phyloP scores from a whole-genome alignment of 2,797 vertebrate species.

The Pseudopleuronectes americanus region DNA sequence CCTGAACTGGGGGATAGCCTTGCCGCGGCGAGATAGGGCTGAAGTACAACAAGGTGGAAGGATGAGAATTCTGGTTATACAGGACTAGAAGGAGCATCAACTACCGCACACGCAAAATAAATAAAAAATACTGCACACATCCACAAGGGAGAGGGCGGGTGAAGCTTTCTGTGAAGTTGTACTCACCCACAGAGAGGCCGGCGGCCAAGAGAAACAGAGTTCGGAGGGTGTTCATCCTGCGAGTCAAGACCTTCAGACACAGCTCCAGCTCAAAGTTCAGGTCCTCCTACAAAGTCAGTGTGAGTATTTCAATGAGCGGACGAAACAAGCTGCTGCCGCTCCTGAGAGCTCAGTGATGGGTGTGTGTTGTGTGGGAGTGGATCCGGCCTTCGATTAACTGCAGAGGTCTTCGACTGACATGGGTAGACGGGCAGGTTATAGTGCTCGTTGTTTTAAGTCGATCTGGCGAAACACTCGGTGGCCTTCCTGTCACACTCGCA shows the following conservation, averaged over 20 bases:
- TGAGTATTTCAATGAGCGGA: too few species aligned
- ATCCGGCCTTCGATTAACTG: background rate
- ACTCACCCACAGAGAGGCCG: slow-evolving; percentile 73
- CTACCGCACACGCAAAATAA: too few species aligned
- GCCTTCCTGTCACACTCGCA: slow-evolving; percentile 88
- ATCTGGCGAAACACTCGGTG: slow-evolving; percentile 83
- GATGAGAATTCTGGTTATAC: background rate
- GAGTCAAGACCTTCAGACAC: slow-evolving; percentile 7
- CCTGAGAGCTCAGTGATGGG: too few species aligned
- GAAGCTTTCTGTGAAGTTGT: background rate
- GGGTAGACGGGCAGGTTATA: slow-evolving; percentile 46
- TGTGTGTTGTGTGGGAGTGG: background rate
- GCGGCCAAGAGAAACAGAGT: slow-evolving; percentile 60
- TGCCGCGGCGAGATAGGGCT: background rate
- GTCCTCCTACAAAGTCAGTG: background rate
- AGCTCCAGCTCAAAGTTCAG: background rate
- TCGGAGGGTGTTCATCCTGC: slow-evolving; percentile 67
- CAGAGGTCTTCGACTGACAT: slow-evolving; percentile 60
- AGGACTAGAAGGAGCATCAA: too few species aligned
- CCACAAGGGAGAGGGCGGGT: too few species aligned
- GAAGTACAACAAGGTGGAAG: slow-evolving; percentile 3
- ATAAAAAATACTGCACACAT: too few species aligned
- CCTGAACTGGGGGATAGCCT: background rate
- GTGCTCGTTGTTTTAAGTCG: slow-evolving; percentile 68
- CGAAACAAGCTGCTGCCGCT: too few species aligned